Evolutionary conservation across 2,797 vertebrate species (phyloP).

Genomic region (Poeciliopsis paucimaculata): DNA sequence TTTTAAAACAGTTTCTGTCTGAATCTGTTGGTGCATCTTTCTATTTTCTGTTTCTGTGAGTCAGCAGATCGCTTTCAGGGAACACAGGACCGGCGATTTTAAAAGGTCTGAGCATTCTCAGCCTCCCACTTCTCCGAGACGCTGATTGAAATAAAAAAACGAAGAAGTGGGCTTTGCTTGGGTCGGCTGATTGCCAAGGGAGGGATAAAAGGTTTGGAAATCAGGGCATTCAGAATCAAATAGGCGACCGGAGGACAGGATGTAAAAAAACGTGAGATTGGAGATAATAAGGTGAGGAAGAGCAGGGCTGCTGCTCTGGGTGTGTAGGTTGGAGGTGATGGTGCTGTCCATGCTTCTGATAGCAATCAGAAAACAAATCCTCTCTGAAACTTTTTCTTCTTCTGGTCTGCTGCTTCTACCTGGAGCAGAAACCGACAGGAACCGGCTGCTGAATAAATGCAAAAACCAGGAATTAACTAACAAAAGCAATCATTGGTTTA

Average conservation of each 20-base stretch:
- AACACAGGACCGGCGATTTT: constrained; percentile 30
- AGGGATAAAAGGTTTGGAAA: constrained; percentile 59
- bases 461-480: neutral
- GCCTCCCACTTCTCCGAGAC: constrained; percentile 46
- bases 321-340: constrained; percentile 7
- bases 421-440: neutral
- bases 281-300: constrained; percentile 28
- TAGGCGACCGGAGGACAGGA: constrained; percentile 30
- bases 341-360: neutral
- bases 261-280: constrained; percentile 18
- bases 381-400: constrained; percentile 2
- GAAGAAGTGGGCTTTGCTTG: neutral
- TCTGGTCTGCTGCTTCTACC: neutral
- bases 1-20: constrained; percentile 11
- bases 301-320: constrained; percentile 19
- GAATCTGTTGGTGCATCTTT: constrained; percentile 18
- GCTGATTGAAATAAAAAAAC: constrained; percentile 68
- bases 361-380: constrained; percentile 14
- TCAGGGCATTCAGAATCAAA: constrained; percentile 72
- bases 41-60: constrained; percentile 34
- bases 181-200: constrained; percentile 63
- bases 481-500: constrained; percentile 1
- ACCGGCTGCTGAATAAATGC: constrained; percentile 1
- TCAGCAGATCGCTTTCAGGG: constrained; percentile 41
- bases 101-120: constrained; percentile 45